Conservation (phyloP, 2,888 invertebrate species). For the Trichopria drosophilae region DNA sequence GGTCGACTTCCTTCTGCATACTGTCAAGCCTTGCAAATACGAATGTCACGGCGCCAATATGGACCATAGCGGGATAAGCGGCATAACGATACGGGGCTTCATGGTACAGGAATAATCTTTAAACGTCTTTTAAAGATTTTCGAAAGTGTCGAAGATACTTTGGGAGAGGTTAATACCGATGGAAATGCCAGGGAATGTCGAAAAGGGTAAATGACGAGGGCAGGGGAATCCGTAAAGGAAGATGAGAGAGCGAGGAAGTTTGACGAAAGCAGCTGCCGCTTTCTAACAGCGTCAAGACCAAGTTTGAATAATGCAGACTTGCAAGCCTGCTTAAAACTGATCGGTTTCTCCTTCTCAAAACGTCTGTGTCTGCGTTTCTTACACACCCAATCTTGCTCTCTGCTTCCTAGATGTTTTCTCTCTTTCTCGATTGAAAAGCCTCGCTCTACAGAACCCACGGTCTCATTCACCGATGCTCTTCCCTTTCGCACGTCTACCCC, state of each 20-base stretch:
- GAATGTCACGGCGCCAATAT: no score
- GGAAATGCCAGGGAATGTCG: conserved; percentile 33
- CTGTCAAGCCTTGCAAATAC: no score
- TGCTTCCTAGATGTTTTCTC: conserved; percentile 22
- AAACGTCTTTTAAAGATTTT: no score
- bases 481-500: conserved; percentile 17
- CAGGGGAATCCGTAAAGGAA: conserved; percentile 1
- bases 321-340: conserved; percentile 56
- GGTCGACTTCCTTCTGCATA: no score
- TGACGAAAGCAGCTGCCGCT: conserved; percentile 22
- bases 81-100: no score
- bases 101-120: no score
- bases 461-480: conserved; percentile 23
- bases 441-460: conserved; percentile 21
- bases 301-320: conserved; percentile 56
- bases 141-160: no score
- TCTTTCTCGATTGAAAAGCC: conserved; percentile 14
- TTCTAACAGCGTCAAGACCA: conserved; percentile 37
- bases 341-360: conserved; percentile 40
- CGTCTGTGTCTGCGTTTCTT: conserved; percentile 16
- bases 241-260: conserved; percentile 21
- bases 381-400: conserved; percentile 34
- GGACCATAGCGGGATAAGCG: no score
- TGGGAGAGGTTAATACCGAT: conserved; percentile 37
- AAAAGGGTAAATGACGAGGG: conserved; percentile 16